phyloP scores from a whole-genome alignment of 2,888 invertebrate genomes.

The Lamellibrachia satsuma region DNA sequence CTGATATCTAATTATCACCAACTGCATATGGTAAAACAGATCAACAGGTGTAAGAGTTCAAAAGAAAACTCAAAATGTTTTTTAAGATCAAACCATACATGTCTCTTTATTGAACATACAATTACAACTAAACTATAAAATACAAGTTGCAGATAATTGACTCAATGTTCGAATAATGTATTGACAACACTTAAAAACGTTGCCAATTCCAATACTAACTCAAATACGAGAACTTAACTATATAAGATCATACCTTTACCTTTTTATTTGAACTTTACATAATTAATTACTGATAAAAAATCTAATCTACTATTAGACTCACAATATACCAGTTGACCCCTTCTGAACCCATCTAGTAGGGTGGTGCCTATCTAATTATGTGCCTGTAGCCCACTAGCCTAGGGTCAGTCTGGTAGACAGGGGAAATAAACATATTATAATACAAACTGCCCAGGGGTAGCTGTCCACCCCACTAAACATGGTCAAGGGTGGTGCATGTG shows the following conservation, averaged over 20 bases:
- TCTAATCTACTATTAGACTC: not conserved
- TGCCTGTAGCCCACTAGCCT: not conserved
- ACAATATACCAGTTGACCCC: not conserved
- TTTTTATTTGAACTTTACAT: too few species aligned
- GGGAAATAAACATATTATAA: not conserved
- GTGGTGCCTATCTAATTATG: conserved; percentile 3
- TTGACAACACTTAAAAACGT: not conserved
- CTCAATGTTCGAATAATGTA: not conserved
- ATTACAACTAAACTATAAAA: not conserved
- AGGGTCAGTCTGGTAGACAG: not conserved
- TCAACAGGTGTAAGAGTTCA: not conserved
- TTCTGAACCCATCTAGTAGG: not conserved
- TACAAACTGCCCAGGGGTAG: not conserved
- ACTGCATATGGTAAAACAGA: not conserved
- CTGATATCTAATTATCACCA: not conserved
- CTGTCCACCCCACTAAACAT: not conserved
- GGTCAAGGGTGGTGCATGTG: not conserved
- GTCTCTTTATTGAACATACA: not conserved
- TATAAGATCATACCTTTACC: too few species aligned
- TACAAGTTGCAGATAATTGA: not conserved
- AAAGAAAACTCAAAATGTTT: not conserved
- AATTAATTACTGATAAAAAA: too few species aligned
- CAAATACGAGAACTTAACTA: not conserved
- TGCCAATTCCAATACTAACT: not conserved
- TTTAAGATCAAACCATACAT: too few species aligned